Base-by-base conservation (phyloP, 2,888 invertebrate genomes). In the Dyspetes luteomarginatus region DNA sequence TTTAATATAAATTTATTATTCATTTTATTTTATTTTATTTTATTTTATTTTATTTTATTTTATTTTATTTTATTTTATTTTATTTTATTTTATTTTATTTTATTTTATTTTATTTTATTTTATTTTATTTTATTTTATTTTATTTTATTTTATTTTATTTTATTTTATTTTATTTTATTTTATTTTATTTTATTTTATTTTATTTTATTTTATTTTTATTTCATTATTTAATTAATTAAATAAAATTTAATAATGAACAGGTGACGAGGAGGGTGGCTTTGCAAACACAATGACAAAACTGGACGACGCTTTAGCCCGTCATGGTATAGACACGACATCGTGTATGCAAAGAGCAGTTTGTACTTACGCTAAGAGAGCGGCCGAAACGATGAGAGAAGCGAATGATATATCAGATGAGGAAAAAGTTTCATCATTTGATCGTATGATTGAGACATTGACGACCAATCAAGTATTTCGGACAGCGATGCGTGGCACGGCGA, bases 291-390 rank as follows among this genome's bases (percentile, higher is more conserved):
- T 94, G 83, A 90, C 92, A 7, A 91, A 92, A 24, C 86, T 95
- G 30, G 95, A 95, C 81, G 92, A 93, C 52, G 92, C 93, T 9
- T 88, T 95, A 56, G 92, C 93, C 0, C 93, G 93, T 76, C 93
- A 94, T 81, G 93, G 95, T 56, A 93, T 95, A 19, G 94, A 95
- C 86, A 92, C 95, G 1, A 93, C 94, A 0, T 93, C 93, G 0
- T 95, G 95, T 85, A 92, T 94, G 83, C 95, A 95, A 89, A 92
- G 94, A 71, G 92, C 93, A 3, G 92, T 95, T 30, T 95, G 95
- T 86, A 95, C 95, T 0, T 96, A 96, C 88, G 94, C 96, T 0
- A 95, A 95, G 83, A 94, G 95, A 43, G 95, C 96, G 0, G 94
- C 90, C 0, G 84, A 87, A 22, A 86, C 89, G 0, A 76, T 89